These are phyloP conservation scores for Heliconius erato DNA, from an alignment of 2,888 invertebrate species.

Conservation along the genomic window DNA sequence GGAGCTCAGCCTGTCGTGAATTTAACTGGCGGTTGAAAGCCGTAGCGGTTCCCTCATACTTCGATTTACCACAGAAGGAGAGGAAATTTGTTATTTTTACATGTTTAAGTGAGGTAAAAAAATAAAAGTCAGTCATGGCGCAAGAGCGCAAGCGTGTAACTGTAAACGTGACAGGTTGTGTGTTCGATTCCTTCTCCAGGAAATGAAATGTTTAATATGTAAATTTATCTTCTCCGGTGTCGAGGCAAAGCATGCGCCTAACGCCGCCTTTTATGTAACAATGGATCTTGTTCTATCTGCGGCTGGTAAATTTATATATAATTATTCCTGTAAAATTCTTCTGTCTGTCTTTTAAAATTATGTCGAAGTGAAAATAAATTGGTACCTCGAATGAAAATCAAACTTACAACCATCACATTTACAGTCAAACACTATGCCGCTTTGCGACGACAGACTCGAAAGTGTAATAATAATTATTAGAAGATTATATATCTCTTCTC, in stretches of 20 bases:
- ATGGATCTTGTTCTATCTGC: no score
- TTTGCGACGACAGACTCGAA: background rate
- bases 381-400: background rate
- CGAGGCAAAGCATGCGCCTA: no score
- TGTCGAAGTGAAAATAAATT: background rate
- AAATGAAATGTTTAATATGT: no score
- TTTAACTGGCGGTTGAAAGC: conserved; percentile 26
- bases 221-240: no score
- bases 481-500: background rate
- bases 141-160: no score
- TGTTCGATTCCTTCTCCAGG: no score
- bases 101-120: background rate
- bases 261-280: no score
- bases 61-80: conserved; percentile 4
- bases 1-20: conserved; percentile 32
- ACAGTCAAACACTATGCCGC: background rate
- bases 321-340: no score
- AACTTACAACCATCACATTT: background rate
- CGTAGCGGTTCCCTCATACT: background rate
- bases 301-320: no score
- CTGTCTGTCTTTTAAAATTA: no score
- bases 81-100: conserved; percentile 4
- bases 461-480: background rate
- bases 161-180: no score
- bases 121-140: no score